Evolutionary conservation across 2,888 invertebrate species (phyloP), one percentile per base, ranked within the genome.

Genomic region (Troglohyphantes excavatus): DNA sequence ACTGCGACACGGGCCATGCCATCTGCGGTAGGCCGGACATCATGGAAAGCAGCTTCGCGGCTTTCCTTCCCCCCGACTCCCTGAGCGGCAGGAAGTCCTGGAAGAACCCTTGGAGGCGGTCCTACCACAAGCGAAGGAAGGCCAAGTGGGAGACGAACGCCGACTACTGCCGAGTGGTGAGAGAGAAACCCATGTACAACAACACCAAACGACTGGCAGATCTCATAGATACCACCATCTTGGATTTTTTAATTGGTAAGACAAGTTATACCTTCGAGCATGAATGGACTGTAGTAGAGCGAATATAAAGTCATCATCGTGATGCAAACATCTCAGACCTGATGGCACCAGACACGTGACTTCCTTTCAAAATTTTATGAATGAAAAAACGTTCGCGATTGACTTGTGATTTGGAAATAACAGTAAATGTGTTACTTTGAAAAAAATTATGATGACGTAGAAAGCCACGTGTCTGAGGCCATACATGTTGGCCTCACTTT

Each of bases 61-160:
- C 98, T 39, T 99, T 98, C 93, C 94, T 99, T 92, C 99, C 99
- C 5, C 95, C 96, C 91, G 93, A 94, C 61, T 96, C 96, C 91
- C 94, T 97, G 91, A 97, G 97, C 82, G 96, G 96, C 90, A 95
- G 98, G 92, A 98, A 98, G 95, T 97, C 97, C 76, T 46, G 90
- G 93, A 61, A 93, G 92, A 88, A 93, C 93, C 91, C 93, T 91
- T 91, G 91, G 90, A 68, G 91, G 43, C 95, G 99, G 92, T 98
- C 98, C 11, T 99, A 99, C 94, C 99, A 99, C 94, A 99, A 99
- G 93, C 95, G 98, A 92, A 95, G 97, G 94, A 98, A 98, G 95
- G 99, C 99, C 1, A 97, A 97, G 93, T 99, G 99, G 99, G 99
- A 99, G 94, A 94, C 96, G 93, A 98, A 99, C 94, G 96, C 97